Evolutionary conservation across 2,888 invertebrate species (phyloP).

Genomic region (Brachypalpus laphriformis): DNA sequence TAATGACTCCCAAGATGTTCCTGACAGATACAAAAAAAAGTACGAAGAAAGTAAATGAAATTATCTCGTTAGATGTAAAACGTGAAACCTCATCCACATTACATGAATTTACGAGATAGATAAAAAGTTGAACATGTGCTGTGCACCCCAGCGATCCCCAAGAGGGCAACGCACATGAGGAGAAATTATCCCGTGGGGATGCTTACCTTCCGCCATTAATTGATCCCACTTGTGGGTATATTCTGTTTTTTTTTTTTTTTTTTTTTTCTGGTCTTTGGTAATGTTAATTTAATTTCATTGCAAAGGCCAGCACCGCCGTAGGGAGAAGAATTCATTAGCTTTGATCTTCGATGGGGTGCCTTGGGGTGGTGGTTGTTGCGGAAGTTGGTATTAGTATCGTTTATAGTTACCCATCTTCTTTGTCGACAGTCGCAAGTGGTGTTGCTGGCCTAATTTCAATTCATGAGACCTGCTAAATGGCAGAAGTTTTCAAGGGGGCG

Average conservation of each 20-base stretch:
- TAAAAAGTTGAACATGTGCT: neutral
- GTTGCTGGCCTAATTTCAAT: conserved; percentile 46
- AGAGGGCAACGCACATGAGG: neutral
- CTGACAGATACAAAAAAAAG: conserved; percentile 5
- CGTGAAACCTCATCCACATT: conserved; percentile 22
- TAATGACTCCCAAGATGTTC: conserved; percentile 43
- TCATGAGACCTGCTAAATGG: conserved; percentile 24
- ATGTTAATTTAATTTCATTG: conserved; percentile 52
- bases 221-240: conserved; percentile 54
- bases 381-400: conserved; percentile 12
- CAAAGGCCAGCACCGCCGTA: conserved; percentile 8
- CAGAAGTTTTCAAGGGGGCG: conserved; percentile 40
- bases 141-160: neutral
- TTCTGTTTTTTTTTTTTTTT: conserved; percentile 20
- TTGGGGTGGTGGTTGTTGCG: neutral
- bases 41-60: conserved; percentile 26
- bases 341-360: conserved; percentile 29
- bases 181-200: conserved; percentile 15
- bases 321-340: conserved; percentile 50
- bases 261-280: conserved; percentile 17
- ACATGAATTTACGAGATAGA: conserved; percentile 4
- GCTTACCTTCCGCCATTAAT: conserved; percentile 51
- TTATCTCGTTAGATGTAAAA: conserved; percentile 30
- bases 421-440: neutral
- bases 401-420: conserved; percentile 2